phyloP scores from a whole-genome alignment of 1,140 invertebrate genomes.

The Brachionus rotundiformis region DNA sequence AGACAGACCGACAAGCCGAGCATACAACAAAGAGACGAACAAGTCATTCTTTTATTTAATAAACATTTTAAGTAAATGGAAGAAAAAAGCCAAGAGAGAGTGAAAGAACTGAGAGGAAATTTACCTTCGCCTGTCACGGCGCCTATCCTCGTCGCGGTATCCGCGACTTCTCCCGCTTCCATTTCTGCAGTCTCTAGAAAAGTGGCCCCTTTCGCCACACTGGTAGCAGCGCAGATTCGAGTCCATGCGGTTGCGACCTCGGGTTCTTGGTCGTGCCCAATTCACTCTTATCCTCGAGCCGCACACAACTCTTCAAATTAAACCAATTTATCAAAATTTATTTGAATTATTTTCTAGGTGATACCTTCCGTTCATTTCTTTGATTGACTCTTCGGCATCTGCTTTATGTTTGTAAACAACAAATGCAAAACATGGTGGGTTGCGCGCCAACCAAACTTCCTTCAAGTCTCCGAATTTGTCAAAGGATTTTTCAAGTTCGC shows the following conservation, averaged over 20 bases:
- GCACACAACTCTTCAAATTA: constrained; percentile 66
- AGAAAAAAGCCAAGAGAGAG: background rate
- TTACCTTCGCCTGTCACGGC: constrained; percentile 10
- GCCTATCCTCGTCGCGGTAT: constrained; percentile 16
- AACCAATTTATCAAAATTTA: background rate
- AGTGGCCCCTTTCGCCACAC: constrained; percentile 62
- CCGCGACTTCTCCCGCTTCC: background rate
- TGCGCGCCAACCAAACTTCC: constrained; percentile 63
- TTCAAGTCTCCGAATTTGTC: constrained; percentile 60
- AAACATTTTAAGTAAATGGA: constrained; percentile 17
- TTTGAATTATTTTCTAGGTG: background rate
- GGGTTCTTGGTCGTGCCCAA: constrained; percentile 60
- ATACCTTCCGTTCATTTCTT: constrained; percentile 59
- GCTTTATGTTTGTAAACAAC: constrained; percentile 60
- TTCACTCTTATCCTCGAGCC: constrained; percentile 57
- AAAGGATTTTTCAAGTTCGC: constrained; percentile 59
- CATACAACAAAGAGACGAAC: background rate
- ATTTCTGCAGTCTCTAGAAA: constrained; percentile 53
- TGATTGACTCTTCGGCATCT: constrained; percentile 61
- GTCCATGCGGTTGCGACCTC: constrained; percentile 56
- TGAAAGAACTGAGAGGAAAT: background rate
- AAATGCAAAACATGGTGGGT: constrained; percentile 64
- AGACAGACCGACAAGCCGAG: constrained; percentile 44
- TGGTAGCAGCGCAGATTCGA: constrained; percentile 60
- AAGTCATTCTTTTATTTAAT: constrained; percentile 38